Percentiles rank a stretch among this genome's conserved stretches.
Evolutionary conservation across 1,140 invertebrate genomes (phyloP).

Genomic region (Pectinophora gossypiella): DNA sequence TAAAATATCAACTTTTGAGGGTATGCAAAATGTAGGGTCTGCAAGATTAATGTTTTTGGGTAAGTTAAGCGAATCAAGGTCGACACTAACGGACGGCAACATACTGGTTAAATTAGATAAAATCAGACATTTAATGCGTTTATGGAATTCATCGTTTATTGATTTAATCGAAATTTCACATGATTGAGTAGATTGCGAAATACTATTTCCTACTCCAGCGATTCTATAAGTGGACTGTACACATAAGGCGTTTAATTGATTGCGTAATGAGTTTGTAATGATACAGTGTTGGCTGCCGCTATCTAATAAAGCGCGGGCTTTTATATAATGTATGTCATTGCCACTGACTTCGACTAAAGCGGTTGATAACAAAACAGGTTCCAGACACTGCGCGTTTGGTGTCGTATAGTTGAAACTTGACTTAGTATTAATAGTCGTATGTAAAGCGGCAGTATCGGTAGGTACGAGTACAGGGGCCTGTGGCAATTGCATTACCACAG

Average conservation of each 20-base stretch:
- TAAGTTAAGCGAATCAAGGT: constrained; percentile 1
- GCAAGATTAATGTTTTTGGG: constrained; percentile 19
- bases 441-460: not conserved
- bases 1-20: constrained; percentile 20
- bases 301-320: too few species aligned
- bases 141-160: constrained; percentile 15
- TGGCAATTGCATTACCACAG: not conserved
- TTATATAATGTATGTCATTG: constrained; percentile 19
- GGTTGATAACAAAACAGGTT: not conserved
- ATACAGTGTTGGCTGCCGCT: too few species aligned
- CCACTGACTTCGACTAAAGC: too few species aligned
- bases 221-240: constrained; percentile 30
- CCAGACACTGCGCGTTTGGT: not conserved
- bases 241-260: constrained; percentile 18
- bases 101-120: constrained; percentile 15
- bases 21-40: constrained; percentile 18
- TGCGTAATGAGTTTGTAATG: constrained; percentile 14
- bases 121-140: constrained; percentile 16
- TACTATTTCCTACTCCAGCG: constrained; percentile 20
- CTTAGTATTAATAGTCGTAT: not conserved
- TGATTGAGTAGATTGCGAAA: constrained; percentile 18
- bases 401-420: not conserved
- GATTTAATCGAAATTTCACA: constrained; percentile 20
- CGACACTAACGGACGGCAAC: constrained; percentile 9
- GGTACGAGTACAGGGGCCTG: not conserved